Evolutionary conservation across 2,113 vertebrate genomes (phyloP), one percentile per base, ranked within the genome.

Genomic region (Laticauda colubrina): DNA sequence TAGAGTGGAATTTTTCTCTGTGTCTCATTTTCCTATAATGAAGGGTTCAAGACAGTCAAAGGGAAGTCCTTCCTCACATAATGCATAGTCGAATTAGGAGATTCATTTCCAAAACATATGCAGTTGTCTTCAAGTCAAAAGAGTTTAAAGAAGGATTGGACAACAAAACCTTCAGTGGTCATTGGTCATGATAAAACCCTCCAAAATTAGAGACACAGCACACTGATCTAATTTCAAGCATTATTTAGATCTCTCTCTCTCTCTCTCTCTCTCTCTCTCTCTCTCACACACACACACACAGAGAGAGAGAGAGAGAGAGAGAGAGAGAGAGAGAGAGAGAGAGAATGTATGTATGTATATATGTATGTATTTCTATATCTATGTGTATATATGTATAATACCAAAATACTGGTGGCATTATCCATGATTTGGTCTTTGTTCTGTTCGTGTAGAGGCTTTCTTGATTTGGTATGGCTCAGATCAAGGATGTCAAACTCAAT

Each of bases 351-450:
- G 45, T 48, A 48, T 6, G 45, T 48, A 48, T 6, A 4, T 45
- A 45, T 5, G 5, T 48, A 48, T 6, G 45, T 48, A 48, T 48
- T 0, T 48, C 5, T 48, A 6, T 48, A 48, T 48, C 4, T 48
- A 48, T 48, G 5, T 48, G 54, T 3, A 18, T 23, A 14, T 90
- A 54, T 55, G 69, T 21, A 39, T 53, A 56, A 64, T 69, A 92
- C 0, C 26, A 69, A 94, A 93, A 10, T 89, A 93, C 94, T 34
- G 92, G 93, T 92, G 90, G 89, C 55, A 0, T 53, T 51, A 59
- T 9, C 93, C 91, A 92, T 23, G 0, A 51, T 18, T 10, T 54
- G 51, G 21, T 39, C 51, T 59, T 1, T 0, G 93, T 21, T 89
- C 8, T 24, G 87, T 56, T 61, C 21, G 18, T 26, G 85, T 59